Evolutionary conservation across 2,113 vertebrate species (phyloP).

Genomic region (Pygoscelis antarcticus): DNA sequence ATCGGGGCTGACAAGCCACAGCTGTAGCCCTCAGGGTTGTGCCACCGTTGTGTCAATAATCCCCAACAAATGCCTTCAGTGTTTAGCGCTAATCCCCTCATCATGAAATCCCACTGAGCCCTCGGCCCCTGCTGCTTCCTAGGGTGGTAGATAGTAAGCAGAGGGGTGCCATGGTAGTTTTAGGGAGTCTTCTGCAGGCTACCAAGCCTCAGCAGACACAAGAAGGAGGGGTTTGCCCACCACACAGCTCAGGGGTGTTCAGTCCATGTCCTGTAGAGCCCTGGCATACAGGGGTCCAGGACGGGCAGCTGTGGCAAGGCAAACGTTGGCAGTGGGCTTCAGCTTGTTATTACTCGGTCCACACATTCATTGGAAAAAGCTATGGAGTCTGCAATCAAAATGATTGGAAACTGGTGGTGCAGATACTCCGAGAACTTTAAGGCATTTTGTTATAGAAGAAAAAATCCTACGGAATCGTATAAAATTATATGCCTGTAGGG

Average conservation of each 20-base stretch:
- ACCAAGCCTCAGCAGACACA: neutral
- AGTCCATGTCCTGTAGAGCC: neutral
- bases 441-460: neutral
- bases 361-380: neutral
- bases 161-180: neutral
- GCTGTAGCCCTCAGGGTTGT: neutral
- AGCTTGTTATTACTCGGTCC: neutral
- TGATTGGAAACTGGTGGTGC: neutral
- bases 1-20: neutral
- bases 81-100: neutral
- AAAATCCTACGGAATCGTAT: neutral
- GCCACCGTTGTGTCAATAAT: rapidly evolving
- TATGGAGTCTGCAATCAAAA: neutral
- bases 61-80: neutral
- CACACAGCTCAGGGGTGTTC: neutral
- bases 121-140: neutral
- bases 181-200: neutral
- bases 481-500: neutral
- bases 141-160: neutral
- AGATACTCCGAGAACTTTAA: neutral
- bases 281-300: neutral
- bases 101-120: rapidly evolving
- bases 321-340: neutral
- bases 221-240: neutral
- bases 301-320: neutral